These are phyloP conservation scores for Gymnocypris eckloni DNA, from an alignment of 2,797 vertebrate species.

Conservation along the genomic window DNA sequence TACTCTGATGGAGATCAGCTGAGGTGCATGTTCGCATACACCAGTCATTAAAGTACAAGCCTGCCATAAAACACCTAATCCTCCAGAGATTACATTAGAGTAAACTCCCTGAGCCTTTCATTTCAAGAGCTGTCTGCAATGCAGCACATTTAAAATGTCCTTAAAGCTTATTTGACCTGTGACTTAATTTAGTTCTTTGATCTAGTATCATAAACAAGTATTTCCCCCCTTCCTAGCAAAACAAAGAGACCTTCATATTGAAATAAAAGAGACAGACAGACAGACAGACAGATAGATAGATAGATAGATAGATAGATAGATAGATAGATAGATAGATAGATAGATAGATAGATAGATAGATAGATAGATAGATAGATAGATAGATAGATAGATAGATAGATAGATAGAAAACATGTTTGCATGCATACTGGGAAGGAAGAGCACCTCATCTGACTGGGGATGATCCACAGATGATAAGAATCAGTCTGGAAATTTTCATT, in stretches of 20 bases:
- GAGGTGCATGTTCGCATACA: conserved; percentile 30
- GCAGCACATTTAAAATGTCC: conserved; percentile 43
- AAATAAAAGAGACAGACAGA: neutral
- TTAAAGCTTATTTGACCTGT: conserved; percentile 45
- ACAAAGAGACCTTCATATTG: neutral
- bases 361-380: too few relatives aligned
- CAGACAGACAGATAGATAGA: too few relatives aligned
- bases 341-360: too few relatives aligned
- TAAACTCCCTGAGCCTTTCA: conserved; percentile 37
- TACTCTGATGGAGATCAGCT: conserved; percentile 39
- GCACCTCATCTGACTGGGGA: neutral
- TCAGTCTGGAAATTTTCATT: neutral
- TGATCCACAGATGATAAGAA: neutral
- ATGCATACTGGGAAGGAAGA: neutral
- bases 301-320: too few relatives aligned
- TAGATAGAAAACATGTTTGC: neutral
- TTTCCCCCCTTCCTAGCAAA: neutral
- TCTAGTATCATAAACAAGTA: conserved; percentile 17
- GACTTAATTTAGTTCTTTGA: conserved; percentile 45
- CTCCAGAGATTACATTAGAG: conserved; percentile 32
- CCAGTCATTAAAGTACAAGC: conserved; percentile 44
- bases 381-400: too few relatives aligned
- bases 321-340: too few relatives aligned
- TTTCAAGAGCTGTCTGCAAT: conserved; percentile 53
- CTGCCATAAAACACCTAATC: conserved; percentile 53